phyloP scores from a whole-genome alignment of 2,888 invertebrate genomes.

The Acronicta aceris region DNA sequence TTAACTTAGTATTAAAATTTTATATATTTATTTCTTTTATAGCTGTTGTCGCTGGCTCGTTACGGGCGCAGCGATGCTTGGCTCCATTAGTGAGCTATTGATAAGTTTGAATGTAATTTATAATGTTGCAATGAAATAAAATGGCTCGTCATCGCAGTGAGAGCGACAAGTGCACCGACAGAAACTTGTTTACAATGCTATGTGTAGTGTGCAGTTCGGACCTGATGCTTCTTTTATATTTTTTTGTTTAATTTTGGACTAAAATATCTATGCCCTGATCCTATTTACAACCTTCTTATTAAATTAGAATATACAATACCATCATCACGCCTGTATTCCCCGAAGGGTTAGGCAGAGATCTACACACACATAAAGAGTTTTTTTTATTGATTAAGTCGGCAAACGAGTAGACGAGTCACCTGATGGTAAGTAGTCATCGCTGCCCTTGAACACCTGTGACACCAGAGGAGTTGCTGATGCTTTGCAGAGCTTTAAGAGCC shows the following conservation, averaged over 20 bases:
- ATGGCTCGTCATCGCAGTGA: conserved; percentile 17
- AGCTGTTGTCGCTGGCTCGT: not conserved
- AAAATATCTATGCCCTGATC: no score
- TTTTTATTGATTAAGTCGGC: no score
- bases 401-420: no score
- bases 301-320: no score
- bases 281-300: no score
- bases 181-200: conserved; percentile 28
- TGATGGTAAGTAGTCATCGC: no score
- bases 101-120: conserved; percentile 9
- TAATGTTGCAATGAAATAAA: conserved; percentile 26
- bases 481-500: no score
- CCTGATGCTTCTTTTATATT: conserved; percentile 18
- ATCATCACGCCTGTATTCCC: no score
- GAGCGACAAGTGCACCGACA: conserved; percentile 15
- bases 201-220: not conserved
- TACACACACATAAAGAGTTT: no score
- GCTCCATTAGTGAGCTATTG: conserved; percentile 16
- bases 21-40: not conserved
- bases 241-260: not conserved
- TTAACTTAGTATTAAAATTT: not conserved
- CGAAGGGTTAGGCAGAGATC: no score
- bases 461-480: no score
- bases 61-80: not conserved
- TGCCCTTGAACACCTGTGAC: no score